A percentile compares a stretch with the other conserved stretches of the same genome.
phyloP scores from a whole-genome alignment of 2,888 invertebrate species.

The Diaprepes abbreviatus region DNA sequence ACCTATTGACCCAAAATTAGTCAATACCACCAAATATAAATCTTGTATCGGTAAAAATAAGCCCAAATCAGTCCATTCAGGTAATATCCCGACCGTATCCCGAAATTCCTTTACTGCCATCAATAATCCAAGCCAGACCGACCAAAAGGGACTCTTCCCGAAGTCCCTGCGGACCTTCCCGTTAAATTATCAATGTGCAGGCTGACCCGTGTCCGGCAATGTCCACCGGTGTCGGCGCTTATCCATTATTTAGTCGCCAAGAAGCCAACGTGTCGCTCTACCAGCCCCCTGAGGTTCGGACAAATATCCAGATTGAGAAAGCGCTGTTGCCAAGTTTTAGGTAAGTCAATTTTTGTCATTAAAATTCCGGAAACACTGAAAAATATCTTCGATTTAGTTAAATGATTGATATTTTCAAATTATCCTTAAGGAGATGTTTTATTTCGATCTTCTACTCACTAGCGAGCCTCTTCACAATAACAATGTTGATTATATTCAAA shows the following conservation, averaged over 20 bases:
- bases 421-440: no score
- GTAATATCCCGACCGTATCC: slow-evolving; percentile 28
- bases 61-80: slow-evolving; percentile 16
- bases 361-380: no score
- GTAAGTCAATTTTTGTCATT: no score
- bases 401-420: no score
- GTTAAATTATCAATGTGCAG: slow-evolving; percentile 49
- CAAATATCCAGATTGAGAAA: slow-evolving; percentile 34
- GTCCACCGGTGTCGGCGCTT: slow-evolving; percentile 47
- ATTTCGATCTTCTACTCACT: no score
- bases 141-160: slow-evolving; percentile 49
- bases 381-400: no score
- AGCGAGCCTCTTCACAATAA: no score
- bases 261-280: slow-evolving; percentile 46
- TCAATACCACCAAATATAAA: slow-evolving; percentile 9
- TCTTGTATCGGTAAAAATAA: neutral
- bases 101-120: slow-evolving; percentile 41
- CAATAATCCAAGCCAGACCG: slow-evolving; percentile 45
- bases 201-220: slow-evolving; percentile 44
- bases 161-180: slow-evolving; percentile 43
- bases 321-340: neutral
- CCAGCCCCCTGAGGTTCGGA: slow-evolving; percentile 40
- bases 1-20: neutral
- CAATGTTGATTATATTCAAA: no score
- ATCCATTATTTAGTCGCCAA: slow-evolving; percentile 50